Evolutionary conservation across 2,888 invertebrate species (phyloP).

Genomic region (Selenia dentaria): DNA sequence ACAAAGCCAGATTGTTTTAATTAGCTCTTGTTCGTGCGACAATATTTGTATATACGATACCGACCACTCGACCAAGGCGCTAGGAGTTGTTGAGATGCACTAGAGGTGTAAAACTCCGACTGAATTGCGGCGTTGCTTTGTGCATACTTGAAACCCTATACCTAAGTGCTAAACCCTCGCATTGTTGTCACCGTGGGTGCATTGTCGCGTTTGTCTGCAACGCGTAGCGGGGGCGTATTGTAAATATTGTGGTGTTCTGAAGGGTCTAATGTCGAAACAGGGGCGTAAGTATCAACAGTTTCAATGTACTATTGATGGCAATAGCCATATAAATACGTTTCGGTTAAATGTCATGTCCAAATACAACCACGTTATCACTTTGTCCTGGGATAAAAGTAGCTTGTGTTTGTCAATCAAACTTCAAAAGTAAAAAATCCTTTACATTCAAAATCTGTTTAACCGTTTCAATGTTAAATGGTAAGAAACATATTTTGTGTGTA

Average conservation of each 20-base stretch:
- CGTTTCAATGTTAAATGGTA: no score
- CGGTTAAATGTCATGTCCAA: no score
- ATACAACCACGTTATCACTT: no score
- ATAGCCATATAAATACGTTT: no score
- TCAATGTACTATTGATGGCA: no score
- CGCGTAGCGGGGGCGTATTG: conserved; percentile 19
- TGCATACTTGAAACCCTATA: conserved; percentile 54
- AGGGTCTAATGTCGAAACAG: conserved; percentile 11
- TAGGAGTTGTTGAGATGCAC: conserved; percentile 32
- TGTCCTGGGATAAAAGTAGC: no score
- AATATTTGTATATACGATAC: conserved; percentile 52
- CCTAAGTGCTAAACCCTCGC: conserved; percentile 35
- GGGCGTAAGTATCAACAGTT: conserved; percentile 8
- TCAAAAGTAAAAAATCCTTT: no score
- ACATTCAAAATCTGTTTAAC: no score
- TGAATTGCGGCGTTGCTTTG: conserved; percentile 62
- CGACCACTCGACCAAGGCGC: conserved; percentile 40
- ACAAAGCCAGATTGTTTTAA: background rate
- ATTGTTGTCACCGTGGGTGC: conserved; percentile 35
- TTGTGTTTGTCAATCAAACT: no score
- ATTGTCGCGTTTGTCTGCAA: conserved; percentile 32
- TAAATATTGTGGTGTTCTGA: conserved; percentile 24
- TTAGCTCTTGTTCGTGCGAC: conserved; percentile 16
- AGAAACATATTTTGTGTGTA: no score
- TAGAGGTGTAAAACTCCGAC: conserved; percentile 53